A percentile compares a stretch with the other conserved stretches of the same genome.
Evolutionary conservation across 1,140 invertebrate genomes (phyloP).

Genomic region (Brachionus koreanus): DNA sequence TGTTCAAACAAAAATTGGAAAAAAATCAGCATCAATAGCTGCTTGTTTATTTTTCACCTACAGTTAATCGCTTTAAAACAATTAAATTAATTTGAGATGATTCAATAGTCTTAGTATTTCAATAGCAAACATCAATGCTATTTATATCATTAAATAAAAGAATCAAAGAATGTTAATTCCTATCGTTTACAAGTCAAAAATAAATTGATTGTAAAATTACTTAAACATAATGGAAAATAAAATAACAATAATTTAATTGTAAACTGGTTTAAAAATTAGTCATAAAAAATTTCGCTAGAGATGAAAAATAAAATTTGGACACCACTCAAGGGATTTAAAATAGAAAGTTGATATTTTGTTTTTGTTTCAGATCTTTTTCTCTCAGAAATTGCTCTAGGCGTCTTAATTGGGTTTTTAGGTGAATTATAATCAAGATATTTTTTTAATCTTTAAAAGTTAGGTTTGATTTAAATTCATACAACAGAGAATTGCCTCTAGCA

Average conservation of each 20-base stretch:
- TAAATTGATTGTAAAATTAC: not conserved
- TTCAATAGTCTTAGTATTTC: not conserved
- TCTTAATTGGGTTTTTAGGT: not conserved
- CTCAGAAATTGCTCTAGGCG: not conserved
- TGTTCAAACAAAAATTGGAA: not conserved
- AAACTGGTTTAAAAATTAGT: not conserved
- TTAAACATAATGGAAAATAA: not conserved
- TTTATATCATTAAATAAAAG: not conserved
- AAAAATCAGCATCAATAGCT: not conserved
- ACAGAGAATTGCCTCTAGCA: not conserved
- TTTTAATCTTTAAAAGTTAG: not conserved
- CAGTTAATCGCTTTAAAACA: not conserved
- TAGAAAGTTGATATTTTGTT: not conserved
- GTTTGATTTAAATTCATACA: not conserved
- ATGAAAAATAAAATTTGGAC: not conserved
- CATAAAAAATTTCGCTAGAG: not conserved
- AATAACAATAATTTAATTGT: not conserved
- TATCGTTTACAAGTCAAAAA: not conserved
- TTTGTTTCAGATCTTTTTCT: not conserved
- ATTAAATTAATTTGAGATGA: not conserved
- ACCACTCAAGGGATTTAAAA: not conserved
- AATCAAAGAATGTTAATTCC: not conserved
- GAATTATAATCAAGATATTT: slow-evolving; percentile 32
- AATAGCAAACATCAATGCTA: not conserved
- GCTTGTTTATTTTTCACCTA: not conserved